Conservation (phyloP, 2,888 invertebrate genomes). For the Ametastegia equiseti region DNA sequence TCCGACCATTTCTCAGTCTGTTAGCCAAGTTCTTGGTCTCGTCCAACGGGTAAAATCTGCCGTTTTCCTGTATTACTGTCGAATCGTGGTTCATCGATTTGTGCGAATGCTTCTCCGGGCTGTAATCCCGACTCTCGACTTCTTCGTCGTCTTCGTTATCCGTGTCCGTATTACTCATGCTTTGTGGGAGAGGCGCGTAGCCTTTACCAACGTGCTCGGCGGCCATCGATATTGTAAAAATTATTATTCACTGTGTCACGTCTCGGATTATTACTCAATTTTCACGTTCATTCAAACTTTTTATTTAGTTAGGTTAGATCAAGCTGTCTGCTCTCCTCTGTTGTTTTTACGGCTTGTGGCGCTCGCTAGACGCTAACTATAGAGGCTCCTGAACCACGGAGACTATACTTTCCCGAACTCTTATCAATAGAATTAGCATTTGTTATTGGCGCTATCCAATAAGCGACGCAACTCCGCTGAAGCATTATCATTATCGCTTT, state of each 20-base stretch:
- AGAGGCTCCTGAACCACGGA: too few species aligned
- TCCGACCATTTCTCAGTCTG: constrained; percentile 64
- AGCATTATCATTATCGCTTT: too few species aligned
- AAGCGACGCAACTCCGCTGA: too few species aligned
- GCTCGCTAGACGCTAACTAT: too few species aligned
- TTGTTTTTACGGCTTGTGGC: too few species aligned
- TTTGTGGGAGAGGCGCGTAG: constrained; percentile 88
- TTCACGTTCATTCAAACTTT: too few species aligned
- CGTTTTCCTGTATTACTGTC: constrained; percentile 64
- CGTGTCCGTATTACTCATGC: constrained; percentile 87
- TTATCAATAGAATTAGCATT: too few species aligned
- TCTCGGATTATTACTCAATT: too few species aligned
- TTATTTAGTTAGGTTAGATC: too few species aligned
- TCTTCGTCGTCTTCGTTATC: constrained; percentile 81
- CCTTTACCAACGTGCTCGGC: constrained; percentile 68
- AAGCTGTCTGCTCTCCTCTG: too few species aligned
- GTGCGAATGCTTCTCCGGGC: constrained; percentile 50
- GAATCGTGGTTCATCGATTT: constrained; percentile 57
- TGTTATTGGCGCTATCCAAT: too few species aligned
- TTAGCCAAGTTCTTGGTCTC: constrained; percentile 67
- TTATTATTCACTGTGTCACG: neutral
- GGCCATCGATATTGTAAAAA: constrained; percentile 62
- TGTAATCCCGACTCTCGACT: constrained; percentile 47
- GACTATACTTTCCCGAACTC: too few species aligned
- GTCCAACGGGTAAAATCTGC: constrained; percentile 68